Base-by-base conservation (phyloP, 2,888 invertebrate species). In the Platynereis dumerilii region DNA sequence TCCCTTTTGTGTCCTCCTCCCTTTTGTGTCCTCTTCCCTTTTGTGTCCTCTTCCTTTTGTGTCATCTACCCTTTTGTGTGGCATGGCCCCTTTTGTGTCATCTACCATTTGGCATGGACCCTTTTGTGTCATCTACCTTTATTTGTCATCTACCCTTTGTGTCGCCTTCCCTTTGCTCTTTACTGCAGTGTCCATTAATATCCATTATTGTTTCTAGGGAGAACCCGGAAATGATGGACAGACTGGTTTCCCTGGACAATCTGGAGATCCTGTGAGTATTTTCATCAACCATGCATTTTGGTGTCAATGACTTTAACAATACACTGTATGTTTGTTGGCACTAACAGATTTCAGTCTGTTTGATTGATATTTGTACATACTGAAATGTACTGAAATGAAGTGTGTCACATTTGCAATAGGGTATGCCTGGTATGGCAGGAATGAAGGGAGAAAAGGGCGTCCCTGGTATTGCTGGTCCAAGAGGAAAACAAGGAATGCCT, bases 371-470 rank as follows among this genome's bases (percentile, higher is more conserved):
- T n/a, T n/a, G n/a, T n/a, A n/a, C n/a, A n/a, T n/a, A 12, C 17
- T 12, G 42, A 10, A 42, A 42, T 42, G 10, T 42, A 12, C 42
- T 42, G 42, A 42, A 42, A 42, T 12, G 12, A 42, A 42, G 17
- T 42, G 42, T 42, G 17, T 10, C 42, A 42, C 10, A 12, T 42
- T 42, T 42, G 7, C n/a, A 48, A 48, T n/a, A 71, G 70, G 72
- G 72, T 29, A 7, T 20, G 22, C 60, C 66, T 15, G 71, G 71
- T 28, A 39, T 48, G 34, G 20, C 52, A n/a, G 72, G 72, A 42
- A 69, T 68, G 69, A 72, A 69, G 53, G 72, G 72, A 22, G 72
- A 72, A 57, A 73, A 73, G 54, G 73, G 73, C 7, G 68, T 72
- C 1, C 69, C 68, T 27, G 73, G 73, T 22, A 64, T 68, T 44